A percentile compares a stretch with the other conserved stretches of the same genome.
Conservation (phyloP, 2,888 invertebrate genomes). For the Zaprionus lineosus region DNA sequence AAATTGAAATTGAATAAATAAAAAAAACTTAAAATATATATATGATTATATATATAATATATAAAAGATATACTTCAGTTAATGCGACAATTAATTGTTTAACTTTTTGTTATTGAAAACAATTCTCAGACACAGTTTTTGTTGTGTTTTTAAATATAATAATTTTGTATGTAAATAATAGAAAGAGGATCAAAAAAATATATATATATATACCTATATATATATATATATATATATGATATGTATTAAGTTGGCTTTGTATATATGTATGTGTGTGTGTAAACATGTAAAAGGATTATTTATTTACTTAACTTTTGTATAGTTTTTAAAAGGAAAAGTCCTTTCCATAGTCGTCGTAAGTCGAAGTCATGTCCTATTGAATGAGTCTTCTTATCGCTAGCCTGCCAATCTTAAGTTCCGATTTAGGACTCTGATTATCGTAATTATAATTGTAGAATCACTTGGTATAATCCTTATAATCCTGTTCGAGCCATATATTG, state of each 20-base stretch:
- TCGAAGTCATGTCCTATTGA: slow-evolving; percentile 61
- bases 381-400: slow-evolving; percentile 71
- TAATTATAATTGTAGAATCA: slow-evolving; percentile 22
- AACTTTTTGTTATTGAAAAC: slow-evolving; percentile 35
- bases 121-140: slow-evolving; percentile 46
- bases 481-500: slow-evolving; percentile 49
- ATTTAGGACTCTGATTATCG: slow-evolving; percentile 44
- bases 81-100: slow-evolving; percentile 45
- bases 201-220: not conserved
- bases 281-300: slow-evolving; percentile 31
- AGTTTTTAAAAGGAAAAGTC: slow-evolving; percentile 30
- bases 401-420: slow-evolving; percentile 59
- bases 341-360: slow-evolving; percentile 46
- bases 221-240: slow-evolving; percentile 23
- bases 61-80: slow-evolving; percentile 18
- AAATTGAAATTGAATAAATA: slow-evolving; percentile 24
- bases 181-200: too few relatives aligned
- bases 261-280: slow-evolving; percentile 18
- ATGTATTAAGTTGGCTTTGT: slow-evolving; percentile 35
- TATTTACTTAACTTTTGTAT: slow-evolving; percentile 46
- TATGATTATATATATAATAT: slow-evolving; percentile 14
- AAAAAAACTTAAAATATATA: slow-evolving; percentile 24
- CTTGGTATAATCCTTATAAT: slow-evolving; percentile 9
- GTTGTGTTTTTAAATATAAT: too few relatives aligned
- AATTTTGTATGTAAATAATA: slow-evolving; percentile 60